phyloP scores from a whole-genome alignment of 2,797 vertebrate species.

The Oreortyx pictus region DNA sequence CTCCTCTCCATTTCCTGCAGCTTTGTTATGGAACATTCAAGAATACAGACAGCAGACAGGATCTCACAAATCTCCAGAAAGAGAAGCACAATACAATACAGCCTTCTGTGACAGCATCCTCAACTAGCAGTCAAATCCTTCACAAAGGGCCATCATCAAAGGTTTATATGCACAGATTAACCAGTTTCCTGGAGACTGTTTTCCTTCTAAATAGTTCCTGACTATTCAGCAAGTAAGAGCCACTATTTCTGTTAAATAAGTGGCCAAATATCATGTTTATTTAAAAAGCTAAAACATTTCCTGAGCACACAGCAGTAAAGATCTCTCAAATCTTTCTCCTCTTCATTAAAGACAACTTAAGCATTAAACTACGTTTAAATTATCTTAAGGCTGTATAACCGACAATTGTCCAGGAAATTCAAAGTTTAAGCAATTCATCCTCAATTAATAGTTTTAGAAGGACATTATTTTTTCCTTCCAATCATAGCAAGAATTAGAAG shows the following conservation, averaged over 20 bases:
- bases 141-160: neutral
- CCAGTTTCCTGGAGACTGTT: neutral
- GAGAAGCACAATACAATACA: neutral
- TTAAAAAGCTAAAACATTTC: slow-evolving; percentile 2
- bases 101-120: neutral
- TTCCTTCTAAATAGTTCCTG: slow-evolving; percentile 36
- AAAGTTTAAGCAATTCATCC: neutral
- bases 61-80: neutral
- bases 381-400: neutral
- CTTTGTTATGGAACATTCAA: neutral
- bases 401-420: neutral
- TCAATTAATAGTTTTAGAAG: neutral
- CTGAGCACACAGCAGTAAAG: neutral
- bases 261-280: slow-evolving; percentile 5
- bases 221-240: slow-evolving; percentile 3
- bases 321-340: neutral
- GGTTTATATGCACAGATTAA: neutral
- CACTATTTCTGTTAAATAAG: neutral
- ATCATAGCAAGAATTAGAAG: neutral
- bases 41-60: neutral
- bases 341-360: slow-evolving; percentile 12
- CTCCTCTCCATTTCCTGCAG: neutral
- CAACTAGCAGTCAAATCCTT: neutral
- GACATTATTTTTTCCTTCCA: neutral
- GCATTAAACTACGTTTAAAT: neutral